Evolutionary conservation across 2,797 vertebrate species (phyloP).

Genomic region (Tadarida brasiliensis): DNA sequence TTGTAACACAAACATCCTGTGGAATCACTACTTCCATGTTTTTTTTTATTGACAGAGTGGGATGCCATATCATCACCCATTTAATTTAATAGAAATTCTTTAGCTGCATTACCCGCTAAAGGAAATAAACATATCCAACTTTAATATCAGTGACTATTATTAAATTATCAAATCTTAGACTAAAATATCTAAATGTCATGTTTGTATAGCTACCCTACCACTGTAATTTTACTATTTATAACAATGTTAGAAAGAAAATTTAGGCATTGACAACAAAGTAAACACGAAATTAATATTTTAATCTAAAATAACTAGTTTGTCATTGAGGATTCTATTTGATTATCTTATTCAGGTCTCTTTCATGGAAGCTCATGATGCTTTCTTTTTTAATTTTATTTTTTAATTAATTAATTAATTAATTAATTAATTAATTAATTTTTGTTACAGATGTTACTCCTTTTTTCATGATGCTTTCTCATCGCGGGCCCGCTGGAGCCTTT

Average conservation of each 20-base stretch:
- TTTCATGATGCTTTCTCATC: neutral
- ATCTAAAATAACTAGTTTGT: neutral
- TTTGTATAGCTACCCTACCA: neutral
- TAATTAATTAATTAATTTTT: too few relatives aligned
- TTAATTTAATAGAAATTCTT: conserved; percentile 8
- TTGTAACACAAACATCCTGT: neutral
- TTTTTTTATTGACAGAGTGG: neutral
- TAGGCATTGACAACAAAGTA: neutral
- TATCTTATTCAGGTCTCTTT: neutral
- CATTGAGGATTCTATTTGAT: neutral
- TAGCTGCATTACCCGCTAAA: neutral
- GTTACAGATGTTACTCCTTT: too few relatives aligned
- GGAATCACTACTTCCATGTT: neutral
- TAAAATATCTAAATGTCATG: neutral
- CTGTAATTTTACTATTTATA: neutral
- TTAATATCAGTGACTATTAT: conserved; percentile 37
- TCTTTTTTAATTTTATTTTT: too few relatives aligned
- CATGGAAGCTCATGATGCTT: neutral
- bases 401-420: too few relatives aligned
- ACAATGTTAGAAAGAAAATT: neutral
- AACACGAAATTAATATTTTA: conserved; percentile 18
- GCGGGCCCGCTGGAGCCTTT: neutral
- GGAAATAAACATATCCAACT: neutral
- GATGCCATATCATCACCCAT: neutral
- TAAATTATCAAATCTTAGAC: conserved; percentile 3